Evolutionary conservation across 2,888 invertebrate genomes (phyloP), one percentile per base, ranked within the genome.

Genomic region (Stenurella melanura): DNA sequence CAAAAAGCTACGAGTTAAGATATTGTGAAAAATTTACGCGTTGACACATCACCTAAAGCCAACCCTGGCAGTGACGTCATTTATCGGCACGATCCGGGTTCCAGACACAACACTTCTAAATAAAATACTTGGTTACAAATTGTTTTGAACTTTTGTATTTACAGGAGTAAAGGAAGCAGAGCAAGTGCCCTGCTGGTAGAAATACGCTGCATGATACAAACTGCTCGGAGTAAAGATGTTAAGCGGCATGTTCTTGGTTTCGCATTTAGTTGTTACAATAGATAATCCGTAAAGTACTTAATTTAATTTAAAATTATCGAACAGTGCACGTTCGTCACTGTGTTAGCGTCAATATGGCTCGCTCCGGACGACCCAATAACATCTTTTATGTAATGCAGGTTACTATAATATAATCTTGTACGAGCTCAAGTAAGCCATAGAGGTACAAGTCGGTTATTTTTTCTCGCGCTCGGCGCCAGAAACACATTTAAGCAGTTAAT

Each of bases 241-340:
- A 38, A 64, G 5, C 64, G 7, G 64, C 38, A 11, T 64, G 64
- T 64, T n/a, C 42, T 63, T 34, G 63, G 63, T 63, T n/a, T 63
- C 64, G 7, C 15, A 42, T 38, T 64, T 34, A 64, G 64, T 18
- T 30, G 34, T 19, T 42, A 64, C 64, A 64, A 64, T 18, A 18
- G 42, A 64, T 64, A 64, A 64, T 64, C 64, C 42, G 4, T 18
- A 38, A 34, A 38, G 64, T 11, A 64, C 42, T 38, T 64, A 64
- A 64, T 64, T 42, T 42, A 64, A 64, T 64, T 63, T 63, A 12
- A 42, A 64, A 64, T 18, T 64, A 42, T 34, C 34, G 64, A 64
- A 42, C 64, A 18, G 26, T 50, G n/a, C n/a, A 42, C 15, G 1
- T 12, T 12, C 42, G 42, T 12, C 42, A 15, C 42, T 42, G 42